These are phyloP conservation scores for Mythimna ferrago DNA, from an alignment of 2,888 invertebrate species.

Conservation along the genomic window DNA sequence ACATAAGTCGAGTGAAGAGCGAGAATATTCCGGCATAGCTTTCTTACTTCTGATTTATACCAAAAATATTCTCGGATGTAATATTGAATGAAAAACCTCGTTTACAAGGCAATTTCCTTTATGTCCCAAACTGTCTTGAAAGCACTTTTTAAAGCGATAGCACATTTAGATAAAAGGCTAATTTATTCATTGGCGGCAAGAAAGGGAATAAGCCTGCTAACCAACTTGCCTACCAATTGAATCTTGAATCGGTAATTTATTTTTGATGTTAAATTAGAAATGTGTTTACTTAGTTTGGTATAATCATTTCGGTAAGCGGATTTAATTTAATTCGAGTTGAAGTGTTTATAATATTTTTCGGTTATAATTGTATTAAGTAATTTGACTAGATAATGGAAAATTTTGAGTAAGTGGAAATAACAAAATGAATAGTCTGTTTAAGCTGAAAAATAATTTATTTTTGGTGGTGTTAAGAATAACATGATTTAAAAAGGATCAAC, in stretches of 20 bases:
- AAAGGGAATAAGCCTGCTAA: constrained; percentile 80
- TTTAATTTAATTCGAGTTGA: constrained; percentile 7
- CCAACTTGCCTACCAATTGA: constrained; percentile 83
- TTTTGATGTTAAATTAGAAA: constrained; percentile 82
- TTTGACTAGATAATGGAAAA: neutral
- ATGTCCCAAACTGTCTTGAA: constrained; percentile 72
- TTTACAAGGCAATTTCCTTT: constrained; percentile 74
- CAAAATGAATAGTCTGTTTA: neutral
- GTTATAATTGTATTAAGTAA: constrained; percentile 14
- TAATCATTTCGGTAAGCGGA: constrained; percentile 32
- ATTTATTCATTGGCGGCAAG: constrained; percentile 88
- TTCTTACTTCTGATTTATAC: constrained; percentile 58
- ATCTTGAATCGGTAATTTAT: constrained; percentile 82
- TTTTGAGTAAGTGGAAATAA: neutral
- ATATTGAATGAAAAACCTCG: constrained; percentile 64
- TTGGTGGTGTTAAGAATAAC: neutral
- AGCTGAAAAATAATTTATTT: neutral
- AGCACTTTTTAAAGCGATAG: constrained; percentile 87
- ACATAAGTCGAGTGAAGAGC: constrained; percentile 46
- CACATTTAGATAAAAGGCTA: constrained; percentile 87
- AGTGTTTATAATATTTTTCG: constrained; percentile 26
- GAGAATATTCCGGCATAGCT: constrained; percentile 40
- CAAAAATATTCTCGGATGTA: constrained; percentile 66
- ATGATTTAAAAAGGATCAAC: too few species aligned
- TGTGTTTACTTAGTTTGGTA: constrained; percentile 65